Evolutionary conservation across 1,140 invertebrate species (phyloP), one percentile per base, ranked within the genome.

Genomic region (Aricia agestis): DNA sequence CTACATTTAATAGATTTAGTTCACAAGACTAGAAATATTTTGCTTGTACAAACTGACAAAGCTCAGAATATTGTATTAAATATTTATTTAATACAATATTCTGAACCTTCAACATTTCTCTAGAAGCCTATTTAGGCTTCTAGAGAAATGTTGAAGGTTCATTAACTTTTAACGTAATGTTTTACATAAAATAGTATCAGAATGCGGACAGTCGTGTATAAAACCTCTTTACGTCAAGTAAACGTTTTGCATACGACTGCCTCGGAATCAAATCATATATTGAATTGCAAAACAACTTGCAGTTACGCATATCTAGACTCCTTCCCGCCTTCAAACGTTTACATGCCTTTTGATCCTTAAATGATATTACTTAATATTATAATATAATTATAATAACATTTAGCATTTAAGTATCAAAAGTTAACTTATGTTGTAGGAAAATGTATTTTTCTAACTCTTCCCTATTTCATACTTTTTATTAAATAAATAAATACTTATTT

Each of bases 261-360:
- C 73, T 76, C 70, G 73, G 74, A 74, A 76, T 73, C 68, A 70
- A 73, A 70, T 73, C 66, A 59, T 71, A 72, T 75, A 70, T 69
- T 74, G 75, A 76, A 76, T 74, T 76, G 75, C 75, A 74, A 74
- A 76, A 71, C 75, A 63, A 72, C 70, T 71, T 66, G 72, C 75
- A 52, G 68, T 70, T 59, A 66, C 71, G 75, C 75, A 76, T 76
- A 76, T 76, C 74, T 68, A 76, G 74, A 17, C 67, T 68, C 68
- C 61, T 72, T 76, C 72, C 74, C 68, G 65, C 70, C 71, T 36
- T 36, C 36, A 36, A 74, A 71, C 74, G 71, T 74, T 74, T 74
- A 70, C 75, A 76, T 76, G 71, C 69, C 74, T 76, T 70, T 67
- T 70, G 73, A 73, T 69, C 67, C 17, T 67, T 66, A 63, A 67